Percentiles rank a stretch among this genome's conserved stretches.
Conservation (phyloP, 1,140 invertebrate species). For the Halictus rubicundus region DNA sequence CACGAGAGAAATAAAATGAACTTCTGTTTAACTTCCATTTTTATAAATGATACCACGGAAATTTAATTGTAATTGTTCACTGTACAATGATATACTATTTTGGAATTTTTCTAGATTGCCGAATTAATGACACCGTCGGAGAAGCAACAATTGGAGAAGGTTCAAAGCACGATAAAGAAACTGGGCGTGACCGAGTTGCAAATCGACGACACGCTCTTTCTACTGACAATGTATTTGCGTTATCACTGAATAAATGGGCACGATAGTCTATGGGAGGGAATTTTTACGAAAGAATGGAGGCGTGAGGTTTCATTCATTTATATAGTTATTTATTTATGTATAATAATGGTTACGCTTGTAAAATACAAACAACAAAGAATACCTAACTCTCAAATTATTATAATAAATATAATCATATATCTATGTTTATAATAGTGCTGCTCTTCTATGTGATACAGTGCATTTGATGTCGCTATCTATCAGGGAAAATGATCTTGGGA, state of each 20-base stretch:
- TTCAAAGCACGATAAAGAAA: constrained; percentile 85
- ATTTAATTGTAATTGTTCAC: no score
- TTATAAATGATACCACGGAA: no score
- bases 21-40: no score
- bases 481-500: constrained; percentile 73
- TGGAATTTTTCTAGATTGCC: constrained; percentile 82
- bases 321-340: constrained; percentile 78
- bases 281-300: constrained; percentile 28
- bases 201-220: constrained; percentile 88
- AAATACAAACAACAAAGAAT: constrained; percentile 81
- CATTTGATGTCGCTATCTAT: constrained; percentile 75
- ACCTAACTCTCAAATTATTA: constrained; percentile 80
- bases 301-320: constrained; percentile 64
- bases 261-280: background rate
- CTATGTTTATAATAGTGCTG: constrained; percentile 78
- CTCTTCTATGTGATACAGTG: constrained; percentile 76
- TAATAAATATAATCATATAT: constrained; percentile 81
- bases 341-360: constrained; percentile 80
- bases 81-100: background rate
- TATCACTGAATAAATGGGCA: constrained; percentile 66
- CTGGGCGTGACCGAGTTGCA: constrained; percentile 85
- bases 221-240: constrained; percentile 84
- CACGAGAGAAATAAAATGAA: no score
- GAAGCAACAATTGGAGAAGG: constrained; percentile 84
- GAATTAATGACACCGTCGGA: constrained; percentile 91